phyloP scores from a whole-genome alignment of 2,888 invertebrate species.

The Volucella inflata region DNA sequence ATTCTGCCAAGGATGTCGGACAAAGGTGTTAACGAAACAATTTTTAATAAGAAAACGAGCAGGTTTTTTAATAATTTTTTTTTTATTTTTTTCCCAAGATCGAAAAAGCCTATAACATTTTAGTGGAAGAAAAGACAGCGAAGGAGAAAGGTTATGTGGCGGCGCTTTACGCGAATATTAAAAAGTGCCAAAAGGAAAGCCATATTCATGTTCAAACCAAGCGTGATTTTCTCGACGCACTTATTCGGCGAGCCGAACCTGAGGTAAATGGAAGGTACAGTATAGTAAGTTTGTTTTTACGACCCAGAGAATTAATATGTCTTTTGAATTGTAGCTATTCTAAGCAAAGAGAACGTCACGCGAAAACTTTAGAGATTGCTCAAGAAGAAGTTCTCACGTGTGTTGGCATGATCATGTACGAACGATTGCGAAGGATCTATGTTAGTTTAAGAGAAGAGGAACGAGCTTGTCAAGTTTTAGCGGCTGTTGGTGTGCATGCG shows the following conservation, averaged over 20 bases:
- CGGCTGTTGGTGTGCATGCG: constrained; percentile 94
- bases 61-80: background rate
- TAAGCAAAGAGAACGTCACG: constrained; percentile 94
- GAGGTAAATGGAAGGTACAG: constrained; percentile 92
- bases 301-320: constrained; percentile 2
- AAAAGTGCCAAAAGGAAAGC: constrained; percentile 90
- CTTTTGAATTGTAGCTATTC: constrained; percentile 80
- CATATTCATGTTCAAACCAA: constrained; percentile 95
- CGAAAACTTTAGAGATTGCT: constrained; percentile 98
- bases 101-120: constrained; percentile 91
- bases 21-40: constrained; percentile 87
- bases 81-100: constrained; percentile 84
- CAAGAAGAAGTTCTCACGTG: constrained; percentile 98
- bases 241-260: constrained; percentile 95
- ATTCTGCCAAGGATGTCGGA: constrained; percentile 96
- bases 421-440: constrained; percentile 93
- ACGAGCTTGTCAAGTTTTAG: constrained; percentile 96
- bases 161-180: constrained; percentile 93
- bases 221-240: constrained; percentile 93
- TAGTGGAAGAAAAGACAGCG: constrained; percentile 93
- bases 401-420: constrained; percentile 96
- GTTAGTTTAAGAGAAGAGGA: constrained; percentile 95
- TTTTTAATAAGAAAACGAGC: background rate
- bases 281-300: background rate
- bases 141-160: constrained; percentile 96